These are phyloP conservation scores for Rhombomys opimus DNA, from an alignment of 2,113 vertebrate genomes.

Conservation along the genomic window DNA sequence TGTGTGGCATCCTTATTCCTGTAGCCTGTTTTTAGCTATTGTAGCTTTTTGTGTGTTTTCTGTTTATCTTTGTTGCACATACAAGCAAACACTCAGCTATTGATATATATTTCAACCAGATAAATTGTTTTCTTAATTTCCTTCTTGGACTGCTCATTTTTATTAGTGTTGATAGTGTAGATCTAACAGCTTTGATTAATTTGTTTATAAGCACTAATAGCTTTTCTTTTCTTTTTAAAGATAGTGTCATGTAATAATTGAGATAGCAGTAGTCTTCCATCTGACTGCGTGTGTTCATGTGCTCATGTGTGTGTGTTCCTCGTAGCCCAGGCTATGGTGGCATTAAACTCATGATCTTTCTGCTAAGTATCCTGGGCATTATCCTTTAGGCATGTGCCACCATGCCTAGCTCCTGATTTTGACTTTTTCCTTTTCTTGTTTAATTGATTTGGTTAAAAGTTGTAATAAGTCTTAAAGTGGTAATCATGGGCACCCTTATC, in stretches of 20 bases:
- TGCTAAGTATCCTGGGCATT: neutral
- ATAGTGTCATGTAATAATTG: neutral
- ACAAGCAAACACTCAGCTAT: neutral
- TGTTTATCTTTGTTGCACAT: neutral
- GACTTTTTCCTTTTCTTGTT: neutral
- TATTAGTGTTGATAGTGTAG: neutral
- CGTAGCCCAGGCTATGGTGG: no score
- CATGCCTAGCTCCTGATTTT: neutral
- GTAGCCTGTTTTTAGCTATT: neutral
- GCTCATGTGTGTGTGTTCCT: neutral
- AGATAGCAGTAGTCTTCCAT: neutral
- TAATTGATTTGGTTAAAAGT: neutral
- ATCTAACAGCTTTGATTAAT: neutral
- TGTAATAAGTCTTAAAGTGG: neutral
- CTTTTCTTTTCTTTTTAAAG: neutral
- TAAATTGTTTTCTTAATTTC: slow-evolving; percentile 14
- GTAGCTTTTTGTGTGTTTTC: neutral
- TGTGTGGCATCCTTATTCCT: neutral
- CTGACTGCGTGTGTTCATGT: neutral
- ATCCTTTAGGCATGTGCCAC: neutral
- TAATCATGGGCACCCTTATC: neutral
- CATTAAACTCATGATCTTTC: neutral
- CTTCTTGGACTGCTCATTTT: neutral
- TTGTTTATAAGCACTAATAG: neutral
- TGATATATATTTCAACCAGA: neutral